These are phyloP conservation scores for Drosophila pseudotakahashii DNA, from an alignment of 2,888 invertebrate species.

Conservation along the genomic window DNA sequence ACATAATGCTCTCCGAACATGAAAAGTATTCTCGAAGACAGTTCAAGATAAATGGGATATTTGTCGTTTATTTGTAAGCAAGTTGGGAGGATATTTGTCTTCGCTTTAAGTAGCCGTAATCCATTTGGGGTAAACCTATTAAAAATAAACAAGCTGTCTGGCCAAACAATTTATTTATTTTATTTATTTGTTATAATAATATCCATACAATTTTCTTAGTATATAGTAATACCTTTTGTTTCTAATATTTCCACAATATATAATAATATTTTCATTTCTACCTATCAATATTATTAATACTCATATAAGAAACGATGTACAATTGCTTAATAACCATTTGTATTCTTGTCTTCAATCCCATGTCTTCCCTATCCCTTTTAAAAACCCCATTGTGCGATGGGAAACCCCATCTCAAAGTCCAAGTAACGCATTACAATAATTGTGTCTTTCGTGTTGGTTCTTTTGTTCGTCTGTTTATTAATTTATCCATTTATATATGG, in stretches of 20 bases:
- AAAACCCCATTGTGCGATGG: conserved; percentile 28
- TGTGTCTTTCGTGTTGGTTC: conserved; percentile 47
- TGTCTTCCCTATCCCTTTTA: neutral
- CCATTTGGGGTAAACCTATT: neutral
- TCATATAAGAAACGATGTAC: neutral
- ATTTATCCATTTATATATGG: conserved; percentile 38
- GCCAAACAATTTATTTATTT: too few species aligned
- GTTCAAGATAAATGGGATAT: conserved; percentile 23
- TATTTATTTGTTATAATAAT: too few species aligned
- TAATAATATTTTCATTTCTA: too few species aligned
- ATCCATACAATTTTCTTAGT: too few species aligned
- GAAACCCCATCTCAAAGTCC: conserved; percentile 29
- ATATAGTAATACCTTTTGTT: too few species aligned
- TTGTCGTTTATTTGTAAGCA: conserved; percentile 30
- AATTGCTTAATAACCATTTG: conserved; percentile 12
- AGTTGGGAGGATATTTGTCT: conserved; percentile 19
- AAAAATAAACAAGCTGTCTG: conserved; percentile 13
- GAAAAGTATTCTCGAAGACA: neutral
- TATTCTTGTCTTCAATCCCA: conserved; percentile 7
- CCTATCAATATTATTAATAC: too few species aligned
- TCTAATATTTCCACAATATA: too few species aligned
- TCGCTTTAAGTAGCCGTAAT: neutral
- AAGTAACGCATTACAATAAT: conserved; percentile 44
- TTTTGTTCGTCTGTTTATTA: conserved; percentile 52
- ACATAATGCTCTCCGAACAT: conserved; percentile 26